Evolutionary conservation across 2,888 invertebrate species (phyloP).

Genomic region (Temnothorax unifasciatus): DNA sequence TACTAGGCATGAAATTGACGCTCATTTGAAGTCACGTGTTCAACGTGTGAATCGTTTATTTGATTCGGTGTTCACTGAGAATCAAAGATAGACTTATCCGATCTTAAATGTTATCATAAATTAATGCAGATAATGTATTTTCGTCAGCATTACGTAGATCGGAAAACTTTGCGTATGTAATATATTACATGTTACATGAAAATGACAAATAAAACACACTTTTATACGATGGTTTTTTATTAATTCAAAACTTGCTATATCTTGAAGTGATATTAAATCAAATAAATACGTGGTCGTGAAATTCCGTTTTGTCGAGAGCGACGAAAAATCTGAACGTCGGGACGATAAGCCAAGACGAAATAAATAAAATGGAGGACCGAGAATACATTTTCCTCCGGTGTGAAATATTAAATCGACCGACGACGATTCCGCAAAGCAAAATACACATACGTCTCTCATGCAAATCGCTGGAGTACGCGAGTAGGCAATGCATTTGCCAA

Average conservation of each 20-base stretch:
- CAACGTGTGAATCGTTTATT: neutral
- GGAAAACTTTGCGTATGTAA: neutral
- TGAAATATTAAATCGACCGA: constrained; percentile 61
- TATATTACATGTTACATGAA: neutral
- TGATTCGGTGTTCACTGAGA: neutral
- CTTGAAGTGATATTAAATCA: constrained; percentile 23
- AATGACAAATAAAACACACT: neutral
- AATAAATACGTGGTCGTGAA: constrained; percentile 22
- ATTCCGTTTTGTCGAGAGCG: constrained; percentile 8
- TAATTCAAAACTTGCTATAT: neutral
- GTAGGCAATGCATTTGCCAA: constrained; percentile 14
- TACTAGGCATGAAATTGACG: constrained; percentile 34
- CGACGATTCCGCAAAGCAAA: constrained; percentile 38
- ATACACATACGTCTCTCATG: constrained; percentile 46
- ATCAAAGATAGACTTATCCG: neutral
- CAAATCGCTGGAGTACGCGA: constrained; percentile 43
- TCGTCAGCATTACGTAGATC: neutral
- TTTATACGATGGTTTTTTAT: neutral
- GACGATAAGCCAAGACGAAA: constrained; percentile 27
- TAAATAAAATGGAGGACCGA: constrained; percentile 31
- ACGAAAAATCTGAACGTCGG: constrained; percentile 20
- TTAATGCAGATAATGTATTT: neutral
- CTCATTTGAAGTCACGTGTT: neutral
- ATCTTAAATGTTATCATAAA: neutral
- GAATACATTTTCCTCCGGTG: constrained; percentile 10